Evolutionary conservation across 2,797 vertebrate genomes (phyloP).

Genomic region (Neopelma chrysocephalum): DNA sequence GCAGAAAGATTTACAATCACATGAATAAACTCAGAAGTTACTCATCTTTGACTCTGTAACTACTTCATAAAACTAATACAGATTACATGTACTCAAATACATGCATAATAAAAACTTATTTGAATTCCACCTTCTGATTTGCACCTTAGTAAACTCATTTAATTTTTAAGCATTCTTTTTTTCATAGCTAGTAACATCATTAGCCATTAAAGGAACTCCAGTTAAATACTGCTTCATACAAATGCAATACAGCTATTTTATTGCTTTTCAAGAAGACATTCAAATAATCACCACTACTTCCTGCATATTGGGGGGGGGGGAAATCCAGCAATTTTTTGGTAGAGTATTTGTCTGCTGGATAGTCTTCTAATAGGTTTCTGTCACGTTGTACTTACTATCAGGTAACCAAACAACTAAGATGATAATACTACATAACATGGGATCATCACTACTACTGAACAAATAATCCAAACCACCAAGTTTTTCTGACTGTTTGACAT

Average conservation of each 20-base stretch:
- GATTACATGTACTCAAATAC: neutral
- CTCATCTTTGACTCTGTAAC: neutral
- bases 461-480: neutral
- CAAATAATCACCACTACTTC: neutral
- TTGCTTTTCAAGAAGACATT: neutral
- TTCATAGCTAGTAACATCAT: neutral
- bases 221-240: neutral
- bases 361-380: neutral
- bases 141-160: neutral
- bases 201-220: neutral
- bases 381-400: neutral
- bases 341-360: neutral
- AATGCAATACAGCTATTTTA: neutral
- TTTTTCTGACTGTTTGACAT: neutral
- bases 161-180: neutral
- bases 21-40: neutral
- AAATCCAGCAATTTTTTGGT: neutral
- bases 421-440: neutral
- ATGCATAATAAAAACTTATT: neutral
- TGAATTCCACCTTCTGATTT: neutral
- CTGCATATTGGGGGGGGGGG: rapidly evolving
- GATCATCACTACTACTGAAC: neutral
- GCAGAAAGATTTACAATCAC: neutral
- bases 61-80: neutral
- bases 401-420: neutral